These are phyloP conservation scores for Hippoglossus hippoglossus DNA, from an alignment of 2,797 vertebrate species.

Conservation along the genomic window DNA sequence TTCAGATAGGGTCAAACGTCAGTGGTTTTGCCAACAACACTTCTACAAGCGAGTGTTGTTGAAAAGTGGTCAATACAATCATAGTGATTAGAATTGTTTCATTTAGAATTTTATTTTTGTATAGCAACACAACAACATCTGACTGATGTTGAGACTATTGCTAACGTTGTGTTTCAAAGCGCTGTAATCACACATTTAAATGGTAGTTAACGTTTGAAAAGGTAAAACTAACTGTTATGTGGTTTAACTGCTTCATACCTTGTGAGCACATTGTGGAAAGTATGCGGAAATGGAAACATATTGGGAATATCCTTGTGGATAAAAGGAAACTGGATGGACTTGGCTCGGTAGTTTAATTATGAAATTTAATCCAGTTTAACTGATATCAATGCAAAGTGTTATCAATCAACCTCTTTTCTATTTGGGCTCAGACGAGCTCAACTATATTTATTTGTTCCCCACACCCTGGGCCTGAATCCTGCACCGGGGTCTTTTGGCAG, in stretches of 20 bases:
- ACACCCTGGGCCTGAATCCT: conserved; percentile 24
- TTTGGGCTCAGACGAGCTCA: conserved; percentile 32
- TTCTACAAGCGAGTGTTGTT: background rate
- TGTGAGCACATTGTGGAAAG: background rate
- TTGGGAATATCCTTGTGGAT: conserved; percentile 1
- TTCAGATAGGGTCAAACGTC: conserved; percentile 23
- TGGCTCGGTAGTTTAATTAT: conserved; percentile 25
- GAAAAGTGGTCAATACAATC: too few species aligned
- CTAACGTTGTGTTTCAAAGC: background rate
- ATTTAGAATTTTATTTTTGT: too few species aligned
- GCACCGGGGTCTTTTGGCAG: conserved; percentile 64
- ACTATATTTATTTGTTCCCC: conserved; percentile 48
- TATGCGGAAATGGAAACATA: background rate
- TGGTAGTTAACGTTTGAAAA: background rate
- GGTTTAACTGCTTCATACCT: background rate
- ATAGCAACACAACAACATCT: too few species aligned
- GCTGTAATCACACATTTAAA: background rate
- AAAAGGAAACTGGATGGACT: conserved; percentile 10
- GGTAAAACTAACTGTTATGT: background rate
- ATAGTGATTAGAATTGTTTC: too few species aligned
- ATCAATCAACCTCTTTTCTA: conserved; percentile 52
- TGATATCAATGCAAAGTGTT: conserved; percentile 22
- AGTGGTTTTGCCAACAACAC: conserved; percentile 14
- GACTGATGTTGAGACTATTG: too few species aligned
- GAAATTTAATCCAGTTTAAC: conserved; percentile 39